These are phyloP conservation scores for Perognathus longimembris DNA, from an alignment of 2,113 vertebrate species.

Conservation along the genomic window DNA sequence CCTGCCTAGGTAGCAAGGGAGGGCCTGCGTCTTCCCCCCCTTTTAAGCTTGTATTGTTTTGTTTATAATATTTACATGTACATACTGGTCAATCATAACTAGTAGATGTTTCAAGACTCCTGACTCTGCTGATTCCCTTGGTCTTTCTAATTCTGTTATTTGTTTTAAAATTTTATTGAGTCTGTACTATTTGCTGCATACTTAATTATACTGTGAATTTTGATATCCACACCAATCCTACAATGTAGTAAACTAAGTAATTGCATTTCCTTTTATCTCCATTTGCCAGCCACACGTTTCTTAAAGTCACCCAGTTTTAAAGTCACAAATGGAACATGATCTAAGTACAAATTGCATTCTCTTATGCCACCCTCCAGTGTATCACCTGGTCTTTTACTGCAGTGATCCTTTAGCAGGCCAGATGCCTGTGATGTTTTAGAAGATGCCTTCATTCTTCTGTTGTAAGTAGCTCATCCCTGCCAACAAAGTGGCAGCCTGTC, in stretches of 20 bases:
- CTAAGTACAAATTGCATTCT: not conserved
- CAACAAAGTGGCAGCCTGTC: not conserved
- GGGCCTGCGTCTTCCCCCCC: not conserved
- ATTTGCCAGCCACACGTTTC: not conserved
- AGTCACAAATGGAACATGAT: not conserved
- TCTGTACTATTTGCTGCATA: not conserved
- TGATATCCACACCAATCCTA: not conserved
- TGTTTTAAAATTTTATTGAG: not conserved
- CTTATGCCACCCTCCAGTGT: not conserved
- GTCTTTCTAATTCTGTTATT: not conserved
- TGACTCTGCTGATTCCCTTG: not conserved
- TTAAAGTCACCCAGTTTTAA: not conserved
- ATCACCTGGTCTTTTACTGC: not conserved
- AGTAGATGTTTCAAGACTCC: not conserved
- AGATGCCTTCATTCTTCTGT: not conserved
- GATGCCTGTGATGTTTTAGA: not conserved
- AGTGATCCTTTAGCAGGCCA: not conserved
- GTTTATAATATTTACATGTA: not conserved
- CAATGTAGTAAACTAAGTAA: not conserved
- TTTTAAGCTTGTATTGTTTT: not conserved
- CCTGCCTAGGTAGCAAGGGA: not conserved
- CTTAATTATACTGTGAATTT: not conserved
- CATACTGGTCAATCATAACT: conserved; percentile 1
- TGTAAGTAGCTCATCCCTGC: not conserved
- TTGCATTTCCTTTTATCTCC: not conserved